Conservation (phyloP, 2,113 vertebrate genomes). For the Campylomormyrus tamandua region DNA sequence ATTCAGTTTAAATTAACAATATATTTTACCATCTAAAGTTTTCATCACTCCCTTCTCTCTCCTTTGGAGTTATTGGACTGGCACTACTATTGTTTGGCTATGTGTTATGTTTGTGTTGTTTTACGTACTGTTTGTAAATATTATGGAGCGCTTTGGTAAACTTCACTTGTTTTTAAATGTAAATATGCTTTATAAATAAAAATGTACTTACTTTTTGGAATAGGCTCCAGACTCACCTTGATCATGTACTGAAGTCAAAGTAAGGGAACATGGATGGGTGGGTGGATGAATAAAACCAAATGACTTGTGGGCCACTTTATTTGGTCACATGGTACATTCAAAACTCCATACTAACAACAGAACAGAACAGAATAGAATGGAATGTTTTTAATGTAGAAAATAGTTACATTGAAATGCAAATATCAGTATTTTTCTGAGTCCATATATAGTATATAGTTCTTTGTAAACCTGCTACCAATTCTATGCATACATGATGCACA, state of each 20-base stretch:
- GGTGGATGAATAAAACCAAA: not conserved
- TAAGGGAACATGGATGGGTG: not conserved
- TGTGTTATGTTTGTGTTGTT: not conserved
- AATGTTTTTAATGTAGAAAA: not conserved
- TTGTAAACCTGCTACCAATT: not conserved
- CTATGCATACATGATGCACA: not conserved
- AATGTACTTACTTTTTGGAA: not conserved
- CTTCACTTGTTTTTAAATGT: not conserved
- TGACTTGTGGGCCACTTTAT: not conserved
- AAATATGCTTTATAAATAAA: not conserved
- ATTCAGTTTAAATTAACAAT: not conserved
- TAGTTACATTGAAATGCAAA: not conserved
- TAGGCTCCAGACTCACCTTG: not conserved
- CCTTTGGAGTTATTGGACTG: not conserved
- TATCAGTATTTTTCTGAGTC: not conserved
- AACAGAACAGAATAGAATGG: not conserved
- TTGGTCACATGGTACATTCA: not conserved
- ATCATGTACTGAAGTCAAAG: not conserved
- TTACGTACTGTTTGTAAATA: not conserved
- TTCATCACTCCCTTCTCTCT: not conserved
- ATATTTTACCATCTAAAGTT: not conserved
- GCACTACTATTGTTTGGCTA: not conserved
- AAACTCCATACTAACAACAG: not conserved
- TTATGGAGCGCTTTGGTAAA: not conserved
- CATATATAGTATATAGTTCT: not conserved